Percentiles rank a stretch among this genome's conserved stretches.
phyloP scores from a whole-genome alignment of 2,888 invertebrate species.

The Leptopilina drosophilae region DNA sequence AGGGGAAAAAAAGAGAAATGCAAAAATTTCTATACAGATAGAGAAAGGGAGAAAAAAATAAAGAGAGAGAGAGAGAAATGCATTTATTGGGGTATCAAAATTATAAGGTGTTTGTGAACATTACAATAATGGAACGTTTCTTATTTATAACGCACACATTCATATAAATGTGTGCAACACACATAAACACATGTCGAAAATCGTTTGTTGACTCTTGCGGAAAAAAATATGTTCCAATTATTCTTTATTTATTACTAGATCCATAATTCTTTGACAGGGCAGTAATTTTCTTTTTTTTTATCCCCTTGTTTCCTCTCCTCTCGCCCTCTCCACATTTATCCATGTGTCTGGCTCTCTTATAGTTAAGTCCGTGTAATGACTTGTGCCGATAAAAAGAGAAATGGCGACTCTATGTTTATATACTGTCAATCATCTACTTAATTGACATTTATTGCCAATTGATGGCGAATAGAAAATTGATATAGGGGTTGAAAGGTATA shows the following conservation, averaged over 20 bases:
- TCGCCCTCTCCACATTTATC: background rate
- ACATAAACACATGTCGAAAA: background rate
- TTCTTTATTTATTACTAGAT: conserved; percentile 7
- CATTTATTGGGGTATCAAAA: conserved; percentile 10
- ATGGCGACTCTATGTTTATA: background rate
- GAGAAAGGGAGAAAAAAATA: too few relatives aligned
- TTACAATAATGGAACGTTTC: background rate
- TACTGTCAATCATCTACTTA: background rate
- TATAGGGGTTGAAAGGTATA: background rate
- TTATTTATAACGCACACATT: background rate
- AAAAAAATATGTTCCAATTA: conserved; percentile 13
- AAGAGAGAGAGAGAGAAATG: background rate
- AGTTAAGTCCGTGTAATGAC: background rate
- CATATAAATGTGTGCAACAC: too few relatives aligned
- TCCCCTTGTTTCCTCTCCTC: background rate
- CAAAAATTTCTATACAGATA: too few relatives aligned
- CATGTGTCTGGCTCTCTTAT: too few relatives aligned
- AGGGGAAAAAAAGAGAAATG: too few relatives aligned
- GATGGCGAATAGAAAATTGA: background rate
- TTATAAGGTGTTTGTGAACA: background rate
- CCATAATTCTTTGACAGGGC: background rate
- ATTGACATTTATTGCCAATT: background rate
- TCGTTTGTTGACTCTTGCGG: background rate
- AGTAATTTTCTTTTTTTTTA: background rate
- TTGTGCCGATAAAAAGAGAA: background rate